These are phyloP conservation scores for Polypterus bichir DNA, from an alignment of 2,113 vertebrate species.

Conservation along the genomic window DNA sequence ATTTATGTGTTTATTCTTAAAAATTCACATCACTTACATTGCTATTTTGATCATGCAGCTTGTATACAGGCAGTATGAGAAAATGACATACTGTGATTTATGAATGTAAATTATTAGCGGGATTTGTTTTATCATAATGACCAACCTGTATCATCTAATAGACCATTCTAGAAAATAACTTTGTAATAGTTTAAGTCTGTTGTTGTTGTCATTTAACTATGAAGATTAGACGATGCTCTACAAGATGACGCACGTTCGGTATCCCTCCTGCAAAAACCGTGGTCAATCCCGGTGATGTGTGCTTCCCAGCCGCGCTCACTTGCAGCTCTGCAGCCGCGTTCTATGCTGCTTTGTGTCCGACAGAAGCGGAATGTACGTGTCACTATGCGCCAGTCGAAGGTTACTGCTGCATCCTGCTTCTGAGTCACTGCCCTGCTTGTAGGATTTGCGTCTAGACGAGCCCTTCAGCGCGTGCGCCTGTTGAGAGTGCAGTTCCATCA, in stretches of 20 bases:
- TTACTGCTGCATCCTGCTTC: conserved; percentile 37
- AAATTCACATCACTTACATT: too few relatives aligned
- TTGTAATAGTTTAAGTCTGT: not conserved
- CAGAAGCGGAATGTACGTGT: conserved; percentile 66
- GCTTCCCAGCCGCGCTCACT: conserved; percentile 31
- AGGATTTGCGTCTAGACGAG: conserved; percentile 8
- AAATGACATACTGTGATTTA: too few relatives aligned
- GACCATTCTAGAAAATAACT: not conserved
- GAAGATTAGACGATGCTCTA: not conserved
- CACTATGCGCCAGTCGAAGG: conserved; percentile 61
- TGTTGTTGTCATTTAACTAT: not conserved
- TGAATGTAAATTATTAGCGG: too few relatives aligned
- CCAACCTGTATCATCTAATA: conserved; percentile 1
- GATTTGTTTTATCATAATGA: not conserved
- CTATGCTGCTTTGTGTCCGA: conserved; percentile 58
- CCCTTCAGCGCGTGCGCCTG: conserved; percentile 30
- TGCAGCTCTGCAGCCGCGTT: conserved; percentile 56
- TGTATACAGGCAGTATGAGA: too few relatives aligned
- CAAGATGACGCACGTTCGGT: conserved; percentile 1
- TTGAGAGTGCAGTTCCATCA: conserved; percentile 78
- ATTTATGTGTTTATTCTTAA: too few relatives aligned
- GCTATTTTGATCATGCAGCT: too few relatives aligned
- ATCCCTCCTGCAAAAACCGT: conserved; percentile 10
- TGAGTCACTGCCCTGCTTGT: conserved; percentile 27
- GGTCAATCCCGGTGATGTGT: conserved; percentile 8